A percentile compares a stretch with the other conserved stretches of the same genome.
These are phyloP conservation scores for Amaurobius ferox DNA, from an alignment of 2,888 invertebrate species.

Conservation along the genomic window DNA sequence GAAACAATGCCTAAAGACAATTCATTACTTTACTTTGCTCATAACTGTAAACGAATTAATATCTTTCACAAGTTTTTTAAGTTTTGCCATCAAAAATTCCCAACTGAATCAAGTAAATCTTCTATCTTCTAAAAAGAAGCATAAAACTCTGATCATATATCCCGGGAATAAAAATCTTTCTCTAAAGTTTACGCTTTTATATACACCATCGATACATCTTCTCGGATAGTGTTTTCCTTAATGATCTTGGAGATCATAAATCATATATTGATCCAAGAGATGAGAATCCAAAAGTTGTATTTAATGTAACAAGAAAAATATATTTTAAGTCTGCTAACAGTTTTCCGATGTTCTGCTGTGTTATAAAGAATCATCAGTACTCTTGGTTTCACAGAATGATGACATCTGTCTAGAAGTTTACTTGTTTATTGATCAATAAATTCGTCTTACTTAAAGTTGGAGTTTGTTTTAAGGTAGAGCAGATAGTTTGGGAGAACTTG, in stretches of 20 bases:
- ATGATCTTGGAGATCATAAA: slow-evolving; percentile 1
- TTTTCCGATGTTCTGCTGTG: background rate
- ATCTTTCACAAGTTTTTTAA: too few species aligned
- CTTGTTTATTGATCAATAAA: slow-evolving; percentile 9
- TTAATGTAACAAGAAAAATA: background rate
- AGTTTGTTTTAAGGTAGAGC: too few species aligned
- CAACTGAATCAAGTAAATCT: background rate
- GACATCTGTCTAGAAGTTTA: background rate
- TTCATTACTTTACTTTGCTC: too few species aligned
- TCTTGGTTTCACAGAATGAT: background rate
- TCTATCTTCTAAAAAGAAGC: background rate
- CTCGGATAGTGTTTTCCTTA: slow-evolving; percentile 1
- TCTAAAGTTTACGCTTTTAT: background rate
- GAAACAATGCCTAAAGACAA: too few species aligned
- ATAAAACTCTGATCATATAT: background rate
- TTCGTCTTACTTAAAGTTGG: background rate
- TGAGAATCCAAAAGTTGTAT: background rate
- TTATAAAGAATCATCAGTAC: background rate
- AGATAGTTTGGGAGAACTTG: too few species aligned
- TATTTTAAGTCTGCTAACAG: slow-evolving; percentile 1
- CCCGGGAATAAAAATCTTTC: background rate
- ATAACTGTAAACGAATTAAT: too few species aligned
- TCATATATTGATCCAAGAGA: background rate
- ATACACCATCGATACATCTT: slow-evolving; percentile 1
- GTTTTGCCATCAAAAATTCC: too few species aligned